These are phyloP conservation scores for Apis florea DNA, from an alignment of 1,140 invertebrate species.

Conservation along the genomic window DNA sequence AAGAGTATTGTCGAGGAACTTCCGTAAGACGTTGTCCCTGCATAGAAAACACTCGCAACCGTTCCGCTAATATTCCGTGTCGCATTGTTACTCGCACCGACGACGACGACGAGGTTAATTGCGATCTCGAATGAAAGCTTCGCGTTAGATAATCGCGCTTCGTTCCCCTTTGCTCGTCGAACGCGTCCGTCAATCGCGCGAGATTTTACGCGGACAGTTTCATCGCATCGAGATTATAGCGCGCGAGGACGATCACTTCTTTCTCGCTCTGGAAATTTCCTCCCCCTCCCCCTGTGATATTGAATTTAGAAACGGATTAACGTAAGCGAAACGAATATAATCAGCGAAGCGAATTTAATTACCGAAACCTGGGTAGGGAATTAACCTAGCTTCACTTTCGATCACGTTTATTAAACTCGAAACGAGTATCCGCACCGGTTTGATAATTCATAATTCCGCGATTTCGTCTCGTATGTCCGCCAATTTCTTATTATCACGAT, in stretches of 20 bases:
- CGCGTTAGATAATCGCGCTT: background rate
- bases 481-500: background rate
- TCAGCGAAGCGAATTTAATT: background rate
- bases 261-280: background rate
- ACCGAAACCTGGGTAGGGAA: background rate
- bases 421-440: background rate
- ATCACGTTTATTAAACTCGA: background rate
- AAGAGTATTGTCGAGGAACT: background rate
- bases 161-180: background rate
- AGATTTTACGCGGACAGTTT: background rate
- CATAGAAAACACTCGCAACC: slow-evolving; percentile 1
- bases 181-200: too few relatives aligned
- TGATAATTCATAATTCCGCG: too few relatives aligned
- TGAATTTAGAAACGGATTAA: background rate
- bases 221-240: background rate
- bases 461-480: background rate
- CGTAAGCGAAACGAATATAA: background rate
- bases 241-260: background rate
- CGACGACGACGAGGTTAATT: background rate
- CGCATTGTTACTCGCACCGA: background rate
- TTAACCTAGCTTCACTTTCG: background rate
- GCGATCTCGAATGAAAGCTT: background rate
- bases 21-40: background rate
- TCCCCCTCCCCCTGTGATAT: background rate
- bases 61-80: background rate